These are phyloP conservation scores for Heterodera filipjevi DNA, from an alignment of 2,888 invertebrate genomes.

Conservation along the genomic window DNA sequence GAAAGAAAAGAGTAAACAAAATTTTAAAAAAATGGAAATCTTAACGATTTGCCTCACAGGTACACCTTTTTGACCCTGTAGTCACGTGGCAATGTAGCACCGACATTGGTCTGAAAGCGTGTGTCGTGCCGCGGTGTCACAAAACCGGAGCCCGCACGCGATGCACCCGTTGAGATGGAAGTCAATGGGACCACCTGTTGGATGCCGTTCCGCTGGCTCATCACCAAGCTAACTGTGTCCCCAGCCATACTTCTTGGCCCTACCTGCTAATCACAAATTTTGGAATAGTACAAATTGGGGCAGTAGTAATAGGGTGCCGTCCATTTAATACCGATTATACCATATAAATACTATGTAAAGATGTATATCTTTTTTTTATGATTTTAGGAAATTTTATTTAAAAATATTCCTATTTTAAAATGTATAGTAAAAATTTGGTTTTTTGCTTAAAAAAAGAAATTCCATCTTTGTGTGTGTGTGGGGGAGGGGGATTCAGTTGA, in stretches of 20 bases:
- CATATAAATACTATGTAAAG: too few species aligned
- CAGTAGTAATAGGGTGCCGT: too few species aligned
- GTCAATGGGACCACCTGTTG: conserved; percentile 43
- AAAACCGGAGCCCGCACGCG: conserved; percentile 41
- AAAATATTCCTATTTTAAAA: too few species aligned
- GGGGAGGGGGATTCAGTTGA: too few species aligned
- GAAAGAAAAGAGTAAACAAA: too few species aligned
- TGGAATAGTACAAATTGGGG: too few species aligned
- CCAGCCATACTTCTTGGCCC: conserved; percentile 30
- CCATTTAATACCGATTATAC: too few species aligned
- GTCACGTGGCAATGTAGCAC: conserved; percentile 60
- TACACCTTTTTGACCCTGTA: conserved; percentile 65
- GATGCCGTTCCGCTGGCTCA: conserved; percentile 29
- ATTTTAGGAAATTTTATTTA: too few species aligned
- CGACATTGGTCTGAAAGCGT: conserved; percentile 26
- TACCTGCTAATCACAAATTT: not conserved
- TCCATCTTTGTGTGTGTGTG: too few species aligned
- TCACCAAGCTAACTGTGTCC: conserved; percentile 47
- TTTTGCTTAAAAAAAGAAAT: too few species aligned
- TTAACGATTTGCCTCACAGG: conserved; percentile 40
- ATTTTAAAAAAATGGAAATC: not conserved
- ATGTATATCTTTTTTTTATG: too few species aligned
- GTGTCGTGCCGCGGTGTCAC: conserved; percentile 44
- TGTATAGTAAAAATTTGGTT: too few species aligned
- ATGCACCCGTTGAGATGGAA: conserved; percentile 44